Evolutionary conservation across 2,113 vertebrate genomes (phyloP).

Genomic region (Phaethornis superciliosus): DNA sequence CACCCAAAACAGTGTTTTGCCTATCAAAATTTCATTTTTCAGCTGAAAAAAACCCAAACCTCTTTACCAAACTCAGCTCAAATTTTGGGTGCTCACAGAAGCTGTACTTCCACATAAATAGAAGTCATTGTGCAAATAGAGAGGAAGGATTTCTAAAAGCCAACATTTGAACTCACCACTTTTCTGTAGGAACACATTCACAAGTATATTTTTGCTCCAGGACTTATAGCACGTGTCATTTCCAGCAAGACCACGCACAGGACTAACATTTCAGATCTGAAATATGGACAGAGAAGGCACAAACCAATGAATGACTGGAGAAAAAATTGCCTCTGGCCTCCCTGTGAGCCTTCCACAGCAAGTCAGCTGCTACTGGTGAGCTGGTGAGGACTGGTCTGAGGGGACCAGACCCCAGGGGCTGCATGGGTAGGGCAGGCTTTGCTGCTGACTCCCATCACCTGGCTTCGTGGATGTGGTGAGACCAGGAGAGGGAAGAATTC

Average conservation of each 20-base stretch:
- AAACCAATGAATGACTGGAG: not conserved
- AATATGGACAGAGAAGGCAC: not conserved
- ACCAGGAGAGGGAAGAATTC: not conserved
- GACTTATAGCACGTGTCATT: conserved; percentile 20
- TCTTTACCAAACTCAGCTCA: not conserved
- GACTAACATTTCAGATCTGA: not conserved
- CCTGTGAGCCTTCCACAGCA: not conserved
- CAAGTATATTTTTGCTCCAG: conserved; percentile 29
- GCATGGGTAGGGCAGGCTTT: not conserved
- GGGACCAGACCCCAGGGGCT: not conserved
- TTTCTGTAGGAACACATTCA: not conserved
- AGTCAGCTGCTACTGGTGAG: conserved; percentile 11
- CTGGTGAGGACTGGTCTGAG: rapidly evolving
- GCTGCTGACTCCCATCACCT: not conserved
- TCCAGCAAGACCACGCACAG: not conserved
- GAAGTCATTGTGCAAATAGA: not conserved
- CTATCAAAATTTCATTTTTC: not conserved
- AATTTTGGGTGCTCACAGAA: not conserved
- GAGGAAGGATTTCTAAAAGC: not conserved
- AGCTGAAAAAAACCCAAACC: not conserved
- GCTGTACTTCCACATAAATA: not conserved
- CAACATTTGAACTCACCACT: not conserved
- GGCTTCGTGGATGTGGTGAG: rapidly evolving
- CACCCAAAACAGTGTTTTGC: not conserved
- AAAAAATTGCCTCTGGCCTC: not conserved